Evolutionary conservation across 2,113 vertebrate species (phyloP).

Genomic region (Seriola rivoliana): DNA sequence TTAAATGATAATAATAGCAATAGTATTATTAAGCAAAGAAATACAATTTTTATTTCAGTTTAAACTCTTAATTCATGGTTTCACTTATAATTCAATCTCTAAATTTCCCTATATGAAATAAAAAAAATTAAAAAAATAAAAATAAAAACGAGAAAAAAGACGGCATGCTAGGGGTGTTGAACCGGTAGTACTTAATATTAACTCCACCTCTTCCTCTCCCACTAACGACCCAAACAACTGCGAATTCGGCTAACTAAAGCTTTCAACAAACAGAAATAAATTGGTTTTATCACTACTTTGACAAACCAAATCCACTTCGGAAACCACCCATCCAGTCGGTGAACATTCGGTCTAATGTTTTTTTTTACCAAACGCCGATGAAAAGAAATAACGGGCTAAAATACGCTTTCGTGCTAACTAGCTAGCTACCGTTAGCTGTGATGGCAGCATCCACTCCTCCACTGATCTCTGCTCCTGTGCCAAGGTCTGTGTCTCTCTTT

Average conservation of each 20-base stretch:
- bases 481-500: conserved; percentile 57
- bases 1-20: too few relatives aligned
- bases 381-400: not conserved
- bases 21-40: too few relatives aligned
- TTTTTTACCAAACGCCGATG: not conserved
- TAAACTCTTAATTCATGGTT: too few relatives aligned
- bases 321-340: rapidly evolving
- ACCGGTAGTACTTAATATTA: conserved; percentile 27
- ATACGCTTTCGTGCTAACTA: not conserved
- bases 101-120: too few relatives aligned
- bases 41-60: too few relatives aligned
- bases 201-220: not conserved
- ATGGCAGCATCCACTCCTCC: conserved; percentile 63
- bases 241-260: not conserved
- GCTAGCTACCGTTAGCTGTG: conserved; percentile 22
- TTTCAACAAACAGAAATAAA: not conserved
- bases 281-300: rapidly evolving
- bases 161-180: not conserved
- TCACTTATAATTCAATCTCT: too few relatives aligned
- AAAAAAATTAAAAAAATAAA: too few relatives aligned
- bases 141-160: too few relatives aligned
- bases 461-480: conserved; percentile 27
- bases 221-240: not conserved
- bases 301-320: rapidly evolving
- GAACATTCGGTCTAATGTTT: too few relatives aligned